A percentile compares a stretch with the other conserved stretches of the same genome.
Conservation (phyloP, 1,140 invertebrate species). For the Linepithema humile region DNA sequence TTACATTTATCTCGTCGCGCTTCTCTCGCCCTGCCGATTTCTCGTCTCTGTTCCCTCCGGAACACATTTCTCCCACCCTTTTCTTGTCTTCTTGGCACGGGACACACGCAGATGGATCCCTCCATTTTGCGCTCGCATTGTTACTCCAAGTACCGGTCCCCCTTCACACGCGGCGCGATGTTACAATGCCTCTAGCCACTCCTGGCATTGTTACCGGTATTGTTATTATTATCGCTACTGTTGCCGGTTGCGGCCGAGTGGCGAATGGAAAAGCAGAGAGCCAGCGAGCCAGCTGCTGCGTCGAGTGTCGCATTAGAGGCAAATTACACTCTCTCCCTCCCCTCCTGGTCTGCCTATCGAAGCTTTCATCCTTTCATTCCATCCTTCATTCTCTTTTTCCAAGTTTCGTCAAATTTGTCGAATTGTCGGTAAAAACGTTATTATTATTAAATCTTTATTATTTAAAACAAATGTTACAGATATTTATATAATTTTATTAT, state of each 20-base stretch:
- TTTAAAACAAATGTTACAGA: background rate
- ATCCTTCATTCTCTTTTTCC: constrained; percentile 49
- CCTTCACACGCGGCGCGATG: constrained; percentile 57
- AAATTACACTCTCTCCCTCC: constrained; percentile 65
- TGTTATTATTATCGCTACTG: constrained; percentile 84
- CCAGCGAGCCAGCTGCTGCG: constrained; percentile 66
- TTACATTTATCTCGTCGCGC: constrained; percentile 11
- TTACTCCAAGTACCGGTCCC: constrained; percentile 81
- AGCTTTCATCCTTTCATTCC: constrained; percentile 19
- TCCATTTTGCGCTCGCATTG: constrained; percentile 83
- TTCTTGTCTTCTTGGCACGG: constrained; percentile 29
- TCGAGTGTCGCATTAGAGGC: constrained; percentile 73
- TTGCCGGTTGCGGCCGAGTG: constrained; percentile 72
- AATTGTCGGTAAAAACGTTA: background rate
- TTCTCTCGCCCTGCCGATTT: constrained; percentile 49
- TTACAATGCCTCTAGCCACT: constrained; percentile 73
- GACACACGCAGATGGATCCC: constrained; percentile 79
- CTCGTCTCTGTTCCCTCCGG: background rate
- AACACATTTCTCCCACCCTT: background rate
- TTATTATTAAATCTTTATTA: background rate
- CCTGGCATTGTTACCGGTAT: constrained; percentile 75
- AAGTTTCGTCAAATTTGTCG: constrained; percentile 26
- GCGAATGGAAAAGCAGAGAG: constrained; percentile 71
- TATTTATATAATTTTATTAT: background rate
- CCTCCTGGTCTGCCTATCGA: constrained; percentile 24